Conservation (phyloP, 1,140 invertebrate species). For the Melitaea cinxia region DNA sequence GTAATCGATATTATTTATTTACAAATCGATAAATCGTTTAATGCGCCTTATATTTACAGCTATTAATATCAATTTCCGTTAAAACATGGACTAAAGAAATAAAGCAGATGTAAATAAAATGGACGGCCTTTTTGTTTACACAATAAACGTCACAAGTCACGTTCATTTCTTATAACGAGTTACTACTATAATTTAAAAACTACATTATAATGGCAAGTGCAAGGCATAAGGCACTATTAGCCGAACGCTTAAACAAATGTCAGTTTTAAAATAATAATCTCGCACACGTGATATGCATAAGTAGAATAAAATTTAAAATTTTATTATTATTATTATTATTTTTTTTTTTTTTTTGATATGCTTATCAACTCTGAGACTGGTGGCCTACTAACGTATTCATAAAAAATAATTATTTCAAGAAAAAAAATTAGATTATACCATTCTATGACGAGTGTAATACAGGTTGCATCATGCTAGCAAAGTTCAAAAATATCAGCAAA, state of each 20-base stretch:
- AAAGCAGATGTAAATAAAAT: background rate
- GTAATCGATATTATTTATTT: constrained; percentile 33
- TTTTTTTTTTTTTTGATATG: background rate
- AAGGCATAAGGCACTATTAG: constrained; percentile 27
- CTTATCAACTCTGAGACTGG: no score
- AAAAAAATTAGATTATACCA: background rate
- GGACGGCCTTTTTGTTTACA: constrained; percentile 1
- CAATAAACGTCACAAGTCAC: constrained; percentile 32
- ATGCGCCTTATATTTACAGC: background rate
- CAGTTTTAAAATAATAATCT: constrained; percentile 1
- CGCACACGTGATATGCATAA: background rate
- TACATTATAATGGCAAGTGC: no score
- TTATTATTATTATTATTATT: background rate
- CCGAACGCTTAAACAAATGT: constrained; percentile 5
- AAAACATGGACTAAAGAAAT: background rate
- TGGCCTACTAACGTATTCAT: no score
- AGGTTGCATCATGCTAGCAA: background rate
- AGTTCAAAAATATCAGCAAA: background rate
- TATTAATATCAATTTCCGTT: constrained; percentile 1
- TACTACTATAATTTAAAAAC: constrained; percentile 25
- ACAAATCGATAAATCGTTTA: constrained; percentile 16
- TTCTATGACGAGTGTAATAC: background rate
- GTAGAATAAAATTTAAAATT: background rate
- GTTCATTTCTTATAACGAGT: constrained; percentile 27
- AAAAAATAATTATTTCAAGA: background rate